Evolutionary conservation across 2,113 vertebrate genomes (phyloP), one percentile per base, ranked within the genome.

Genomic region (Hippocampus barbouri): DNA sequence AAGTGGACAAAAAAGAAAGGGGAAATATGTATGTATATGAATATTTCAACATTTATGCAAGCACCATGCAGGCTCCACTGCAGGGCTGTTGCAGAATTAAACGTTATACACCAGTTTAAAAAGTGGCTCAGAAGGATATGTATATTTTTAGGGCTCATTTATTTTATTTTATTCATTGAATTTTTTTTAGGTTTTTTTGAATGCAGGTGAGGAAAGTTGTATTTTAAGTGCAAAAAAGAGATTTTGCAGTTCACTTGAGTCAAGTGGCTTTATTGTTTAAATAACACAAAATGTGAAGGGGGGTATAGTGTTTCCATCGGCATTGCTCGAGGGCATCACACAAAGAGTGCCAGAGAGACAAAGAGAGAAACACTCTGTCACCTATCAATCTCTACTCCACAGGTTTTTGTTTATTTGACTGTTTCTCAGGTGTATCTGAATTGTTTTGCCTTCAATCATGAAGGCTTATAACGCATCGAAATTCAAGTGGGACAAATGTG

Each of bases 11-110:
- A 86, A 74, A 82, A 74, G 80, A 6, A 53, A 75, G 64, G 60
- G 59, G 71, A 77, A 79, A 80, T 84, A 85, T 88, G 86, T 81
- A 85, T 79, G 75, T 67, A 79, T 75, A 92, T 92, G 71, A 92
- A 93, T 92, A 89, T 93, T 93, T 92, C 71, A 93, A 74, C 68
- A 30, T 91, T 84, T 82, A 86, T 85, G 86, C 49, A 47, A 87
- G 84, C 77, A 78, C 61, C n/a, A 68, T 79, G 79, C 74, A 68
- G 80, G 79, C 74, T 60, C 71, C n/a, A 69, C n/a, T n/a, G 23
- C 18, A 65, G 25, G 83, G 79, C 81, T 83, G 67, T 78, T 76
- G 74, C 68, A 70, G 60, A 74, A 72, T 57, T 43, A 18, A 47
- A 71, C 40, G 70, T 38, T 6, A 59, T 56, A 67, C 70, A 40